These are phyloP conservation scores for Ictalurus punctatus DNA, from an alignment of 2,113 vertebrate genomes.

Conservation along the genomic window DNA sequence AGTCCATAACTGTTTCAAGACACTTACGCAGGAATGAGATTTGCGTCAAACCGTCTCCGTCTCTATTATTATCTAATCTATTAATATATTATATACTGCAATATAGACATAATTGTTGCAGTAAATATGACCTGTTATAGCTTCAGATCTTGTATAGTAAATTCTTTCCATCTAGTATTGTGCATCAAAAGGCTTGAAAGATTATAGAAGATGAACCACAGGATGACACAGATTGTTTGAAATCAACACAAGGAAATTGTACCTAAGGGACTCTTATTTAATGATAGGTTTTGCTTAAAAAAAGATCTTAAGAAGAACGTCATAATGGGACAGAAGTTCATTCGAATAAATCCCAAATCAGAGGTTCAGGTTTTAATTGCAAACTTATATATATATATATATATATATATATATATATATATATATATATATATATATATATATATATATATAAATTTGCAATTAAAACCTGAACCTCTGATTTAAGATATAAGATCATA, in stretches of 20 bases:
- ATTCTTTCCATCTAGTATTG: neutral
- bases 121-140: too few species aligned
- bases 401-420: too few species aligned
- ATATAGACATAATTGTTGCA: neutral
- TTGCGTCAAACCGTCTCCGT: neutral
- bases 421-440: too few species aligned
- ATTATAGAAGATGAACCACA: neutral
- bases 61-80: neutral
- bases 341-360: too few species aligned
- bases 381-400: too few species aligned
- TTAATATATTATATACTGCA: neutral
- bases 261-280: neutral
- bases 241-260: neutral
- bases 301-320: neutral
- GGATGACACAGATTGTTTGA: neutral
- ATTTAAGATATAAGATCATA: too few species aligned
- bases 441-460: too few species aligned
- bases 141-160: neutral
- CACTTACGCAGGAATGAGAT: neutral
- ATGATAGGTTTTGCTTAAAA: neutral
- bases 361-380: too few species aligned
- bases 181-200: neutral
- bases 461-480: too few species aligned
- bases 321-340: neutral
- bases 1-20: neutral